These are phyloP conservation scores for Ictidomys tridecemlineatus DNA, from an alignment of 2,113 vertebrate genomes.

Conservation along the genomic window DNA sequence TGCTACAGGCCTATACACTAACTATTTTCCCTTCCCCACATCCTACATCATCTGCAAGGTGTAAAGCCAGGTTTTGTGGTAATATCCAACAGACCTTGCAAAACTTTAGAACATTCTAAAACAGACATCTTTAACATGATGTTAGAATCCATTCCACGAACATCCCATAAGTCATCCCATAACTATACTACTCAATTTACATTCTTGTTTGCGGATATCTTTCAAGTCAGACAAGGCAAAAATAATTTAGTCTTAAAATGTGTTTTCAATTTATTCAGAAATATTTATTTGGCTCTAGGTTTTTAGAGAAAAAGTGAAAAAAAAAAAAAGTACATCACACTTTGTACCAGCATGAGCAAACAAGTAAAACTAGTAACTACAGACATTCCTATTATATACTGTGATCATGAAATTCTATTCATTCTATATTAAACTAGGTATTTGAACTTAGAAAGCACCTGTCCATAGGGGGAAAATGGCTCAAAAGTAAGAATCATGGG, in stretches of 20 bases:
- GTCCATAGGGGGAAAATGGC: not conserved
- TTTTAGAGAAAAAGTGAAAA: not conserved
- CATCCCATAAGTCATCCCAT: not conserved
- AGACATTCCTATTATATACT: not conserved
- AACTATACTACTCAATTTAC: not conserved
- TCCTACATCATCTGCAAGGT: not conserved
- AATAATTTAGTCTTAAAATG: conserved; percentile 3
- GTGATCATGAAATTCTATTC: not conserved
- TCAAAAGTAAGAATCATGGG: not conserved
- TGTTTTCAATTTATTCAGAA: not conserved
- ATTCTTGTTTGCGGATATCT: not conserved
- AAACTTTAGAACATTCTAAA: not conserved
- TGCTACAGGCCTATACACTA: not conserved
- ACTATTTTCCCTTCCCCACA: not conserved
- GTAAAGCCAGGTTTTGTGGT: not conserved
- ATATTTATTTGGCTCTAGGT: not conserved
- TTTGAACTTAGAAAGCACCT: not conserved
- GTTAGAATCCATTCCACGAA: not conserved
- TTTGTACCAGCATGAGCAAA: not conserved
- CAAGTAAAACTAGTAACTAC: not conserved
- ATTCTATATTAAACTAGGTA: not conserved
- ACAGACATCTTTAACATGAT: not conserved
- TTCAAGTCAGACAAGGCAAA: conserved; percentile 1
- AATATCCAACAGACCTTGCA: not conserved
- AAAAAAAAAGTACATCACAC: not conserved